Evolutionary conservation across 2,888 invertebrate species (phyloP).

Genomic region (Aporophyla nigra): DNA sequence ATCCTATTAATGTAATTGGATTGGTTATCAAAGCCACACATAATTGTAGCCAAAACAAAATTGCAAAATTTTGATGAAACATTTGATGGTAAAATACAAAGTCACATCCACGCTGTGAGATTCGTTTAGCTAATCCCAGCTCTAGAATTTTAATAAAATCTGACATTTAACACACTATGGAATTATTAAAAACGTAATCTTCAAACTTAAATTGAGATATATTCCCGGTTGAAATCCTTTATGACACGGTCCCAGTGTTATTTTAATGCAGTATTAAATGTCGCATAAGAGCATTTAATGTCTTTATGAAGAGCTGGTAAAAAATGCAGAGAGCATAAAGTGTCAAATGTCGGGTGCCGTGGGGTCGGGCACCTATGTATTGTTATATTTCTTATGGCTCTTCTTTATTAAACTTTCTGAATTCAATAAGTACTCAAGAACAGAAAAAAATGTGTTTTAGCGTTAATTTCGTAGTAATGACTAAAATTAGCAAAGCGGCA

Average conservation of each 20-base stretch:
- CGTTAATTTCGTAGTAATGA: not conserved
- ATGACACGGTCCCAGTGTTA: conserved; percentile 68
- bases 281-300: conserved; percentile 77
- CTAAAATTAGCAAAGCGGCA: not conserved
- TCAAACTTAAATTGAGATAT: conserved; percentile 63
- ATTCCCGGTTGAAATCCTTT: conserved; percentile 68
- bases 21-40: conserved; percentile 3
- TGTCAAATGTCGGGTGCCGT: conserved; percentile 74
- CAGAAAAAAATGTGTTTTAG: not conserved
- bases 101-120: not conserved
- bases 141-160: conserved; percentile 27
- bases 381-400: conserved; percentile 35
- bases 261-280: conserved; percentile 80
- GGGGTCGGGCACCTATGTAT: conserved; percentile 49
- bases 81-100: not conserved
- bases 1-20: conserved; percentile 23
- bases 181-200: conserved; percentile 47
- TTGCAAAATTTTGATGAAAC: not conserved
- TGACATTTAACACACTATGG: conserved; percentile 24
- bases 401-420: conserved; percentile 16
- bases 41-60: conserved; percentile 10
- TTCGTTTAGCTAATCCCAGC: conserved; percentile 12
- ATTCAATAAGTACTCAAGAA: conserved; percentile 1
- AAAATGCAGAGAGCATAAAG: conserved; percentile 73
- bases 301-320: conserved; percentile 73